phyloP scores from a whole-genome alignment of 2,888 invertebrate genomes.

The Euproctis similis region DNA sequence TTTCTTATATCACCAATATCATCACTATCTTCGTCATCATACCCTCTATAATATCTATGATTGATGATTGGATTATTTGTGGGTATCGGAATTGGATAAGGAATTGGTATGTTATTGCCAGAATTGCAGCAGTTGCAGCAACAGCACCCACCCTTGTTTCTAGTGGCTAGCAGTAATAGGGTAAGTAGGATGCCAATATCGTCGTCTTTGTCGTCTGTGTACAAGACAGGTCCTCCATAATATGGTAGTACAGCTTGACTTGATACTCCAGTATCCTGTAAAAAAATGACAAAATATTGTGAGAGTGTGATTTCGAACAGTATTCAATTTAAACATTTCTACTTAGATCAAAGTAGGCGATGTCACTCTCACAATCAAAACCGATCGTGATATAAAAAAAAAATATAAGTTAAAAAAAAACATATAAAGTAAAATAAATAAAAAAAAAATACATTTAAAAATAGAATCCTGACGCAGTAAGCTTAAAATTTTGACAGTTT shows the following conservation, averaged over 20 bases:
- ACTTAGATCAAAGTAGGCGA: too few species aligned
- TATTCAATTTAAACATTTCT: too few species aligned
- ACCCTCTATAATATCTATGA: slow-evolving; percentile 1
- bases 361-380: too few species aligned
- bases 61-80: slow-evolving; percentile 40
- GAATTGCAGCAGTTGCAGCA: slow-evolving; percentile 32
- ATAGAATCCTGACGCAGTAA: too few species aligned
- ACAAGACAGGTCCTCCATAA: slow-evolving; percentile 31
- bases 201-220: slow-evolving; percentile 31
- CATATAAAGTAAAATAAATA: too few species aligned
- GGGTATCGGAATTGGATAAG: slow-evolving; percentile 47
- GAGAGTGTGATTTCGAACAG: too few species aligned
- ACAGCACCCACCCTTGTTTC: slow-evolving; percentile 26
- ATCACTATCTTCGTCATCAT: slow-evolving; percentile 10
- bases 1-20: background rate
- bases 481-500: too few species aligned
- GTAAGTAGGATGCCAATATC: slow-evolving; percentile 46
- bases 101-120: slow-evolving; percentile 35
- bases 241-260: slow-evolving; percentile 22
- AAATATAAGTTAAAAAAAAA: too few species aligned
- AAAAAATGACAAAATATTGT: too few species aligned
- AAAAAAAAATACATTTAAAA: too few species aligned
- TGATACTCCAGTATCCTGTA: slow-evolving; percentile 31
- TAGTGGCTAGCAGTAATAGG: slow-evolving; percentile 38
- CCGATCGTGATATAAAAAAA: too few species aligned